Evolutionary conservation across 2,113 vertebrate species (phyloP), one percentile per base, ranked within the genome.

Genomic region (Bujurquina vittata): DNA sequence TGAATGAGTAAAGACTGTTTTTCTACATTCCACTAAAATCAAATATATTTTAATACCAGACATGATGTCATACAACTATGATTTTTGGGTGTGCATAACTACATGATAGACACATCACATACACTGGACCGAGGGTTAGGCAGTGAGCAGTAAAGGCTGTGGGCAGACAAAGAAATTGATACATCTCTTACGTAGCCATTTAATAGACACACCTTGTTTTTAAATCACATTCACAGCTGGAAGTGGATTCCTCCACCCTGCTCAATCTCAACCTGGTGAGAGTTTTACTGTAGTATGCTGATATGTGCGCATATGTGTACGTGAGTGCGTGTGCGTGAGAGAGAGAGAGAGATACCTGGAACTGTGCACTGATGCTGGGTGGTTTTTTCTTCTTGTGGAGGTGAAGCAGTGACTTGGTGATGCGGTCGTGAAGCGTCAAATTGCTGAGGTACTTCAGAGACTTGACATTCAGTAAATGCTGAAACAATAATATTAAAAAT

Each of bases 321-420:
- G 3, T 40, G 33, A 4, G 35, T 15, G 33, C 4, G n/a, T 17
- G 12, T 40, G 20, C 15, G 20, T 63, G 7, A 0, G 60, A 7
- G 22, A 23, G 20, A 15, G 20, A 40, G 7, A 0, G 60, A 7
- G 22, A 23, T 84, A 99, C 98, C 98, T 99, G 98, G 91, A 99
- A 99, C 92, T 99, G 98, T 29, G 98, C 98, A 0, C 98, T 99
- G 93, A 99, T 99, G 80, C 98, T 99, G 72, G 98, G 98, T 0
- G 98, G 97, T 75, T 99, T 99, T 94, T 99, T 99, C 95, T 99
- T 99, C 96, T 99, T 99, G 89, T 99, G 97, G 69, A 99, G 96
- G 89, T 99, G 98, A 46, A 99, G 96, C 78, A 99, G 96, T 17
- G 98, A 99, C 89, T 99, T 99, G 80, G 98, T 99, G 82, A 99